Evolutionary conservation across 2,888 invertebrate species (phyloP), one percentile per base, ranked within the genome.

Genomic region (Dicyrtoma fusca): DNA sequence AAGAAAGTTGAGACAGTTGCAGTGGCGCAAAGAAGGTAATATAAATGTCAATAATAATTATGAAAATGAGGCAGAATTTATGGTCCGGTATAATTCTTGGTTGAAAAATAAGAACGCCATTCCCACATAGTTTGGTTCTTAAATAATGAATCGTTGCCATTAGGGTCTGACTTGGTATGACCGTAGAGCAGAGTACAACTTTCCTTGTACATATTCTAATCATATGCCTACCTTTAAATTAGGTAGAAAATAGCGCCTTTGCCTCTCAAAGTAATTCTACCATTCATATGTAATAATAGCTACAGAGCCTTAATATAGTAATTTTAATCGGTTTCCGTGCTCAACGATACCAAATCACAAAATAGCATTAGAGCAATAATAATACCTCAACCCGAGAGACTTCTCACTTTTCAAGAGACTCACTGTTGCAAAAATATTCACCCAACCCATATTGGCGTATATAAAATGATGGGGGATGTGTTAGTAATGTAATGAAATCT

Each of bases 31-130:
- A 34, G 34, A 34, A 34, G n/a, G 21, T 25, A 63, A 63, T 63
- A 63, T 45, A 63, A 63, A 63, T 63, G 63, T 63, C 63, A 63
- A n/a, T 59, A 59, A 23, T 59, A 25, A 26, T 59, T 26, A 59
- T 23, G 13, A 59, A 49, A 49, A 49, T 4, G 49, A n/a, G 49
- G 49, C 5, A 4, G 11, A 49, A 14, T 49, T n/a, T 49, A 49
- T 49, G 17, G 49, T 34, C 34, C 8, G 34, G 34, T 8, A 34
- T 34, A 8, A 34, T 34, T 34, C 8, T 8, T 34, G 34, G 34
- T 8, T 34, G 4, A 34, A 34, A 8, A 34, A 34, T 34, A 34
- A 53, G 11, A 19, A 23, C 19, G 53, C 1, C 59, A 59, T 25
- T 26, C 59, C 25, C 59, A 59, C 59, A 17, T 61, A 61, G 61